These are phyloP conservation scores for Brachionus paranguensis DNA, from an alignment of 1,140 invertebrate genomes.

Conservation along the genomic window DNA sequence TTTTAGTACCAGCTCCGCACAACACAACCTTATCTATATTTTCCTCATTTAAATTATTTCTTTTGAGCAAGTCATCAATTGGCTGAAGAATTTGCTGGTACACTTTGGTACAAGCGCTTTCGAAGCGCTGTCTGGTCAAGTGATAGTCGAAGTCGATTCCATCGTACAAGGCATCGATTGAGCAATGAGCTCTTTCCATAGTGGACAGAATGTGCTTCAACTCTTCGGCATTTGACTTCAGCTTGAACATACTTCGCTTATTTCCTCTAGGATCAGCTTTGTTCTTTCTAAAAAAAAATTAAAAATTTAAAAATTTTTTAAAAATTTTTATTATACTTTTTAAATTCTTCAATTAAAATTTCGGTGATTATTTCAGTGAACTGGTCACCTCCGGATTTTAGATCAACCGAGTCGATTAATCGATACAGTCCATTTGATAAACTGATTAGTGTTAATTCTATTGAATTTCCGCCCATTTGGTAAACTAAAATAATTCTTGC, in stretches of 20 bases:
- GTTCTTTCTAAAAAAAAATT: neutral
- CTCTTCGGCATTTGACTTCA: slow-evolving; percentile 22
- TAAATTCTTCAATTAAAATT: slow-evolving; percentile 32
- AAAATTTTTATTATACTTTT: slow-evolving; percentile 4
- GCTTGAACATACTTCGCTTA: slow-evolving; percentile 8
- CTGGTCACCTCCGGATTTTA: slow-evolving; percentile 17
- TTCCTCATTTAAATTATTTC: neutral
- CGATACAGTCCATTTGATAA: neutral
- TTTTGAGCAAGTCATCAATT: slow-evolving; percentile 14
- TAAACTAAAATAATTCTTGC: slow-evolving; percentile 26
- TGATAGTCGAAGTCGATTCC: slow-evolving; percentile 37
- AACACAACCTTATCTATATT: slow-evolving; percentile 17
- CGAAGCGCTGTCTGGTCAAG: slow-evolving; percentile 27
- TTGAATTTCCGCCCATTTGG: slow-evolving; percentile 36
- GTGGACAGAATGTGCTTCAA: slow-evolving; percentile 39
- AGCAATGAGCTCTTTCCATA: slow-evolving; percentile 33
- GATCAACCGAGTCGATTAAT: neutral
- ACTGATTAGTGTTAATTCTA: neutral
- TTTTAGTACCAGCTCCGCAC: slow-evolving; percentile 32
- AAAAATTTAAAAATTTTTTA: neutral
- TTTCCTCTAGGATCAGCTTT: slow-evolving; percentile 21
- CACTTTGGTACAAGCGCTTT: neutral
- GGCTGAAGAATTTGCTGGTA: slow-evolving; percentile 26
- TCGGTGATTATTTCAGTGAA: slow-evolving; percentile 1
- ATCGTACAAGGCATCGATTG: slow-evolving; percentile 37